A percentile compares a stretch with the other conserved stretches of the same genome.
Evolutionary conservation across 2,113 vertebrate genomes (phyloP).

Genomic region (Vimba vimba): DNA sequence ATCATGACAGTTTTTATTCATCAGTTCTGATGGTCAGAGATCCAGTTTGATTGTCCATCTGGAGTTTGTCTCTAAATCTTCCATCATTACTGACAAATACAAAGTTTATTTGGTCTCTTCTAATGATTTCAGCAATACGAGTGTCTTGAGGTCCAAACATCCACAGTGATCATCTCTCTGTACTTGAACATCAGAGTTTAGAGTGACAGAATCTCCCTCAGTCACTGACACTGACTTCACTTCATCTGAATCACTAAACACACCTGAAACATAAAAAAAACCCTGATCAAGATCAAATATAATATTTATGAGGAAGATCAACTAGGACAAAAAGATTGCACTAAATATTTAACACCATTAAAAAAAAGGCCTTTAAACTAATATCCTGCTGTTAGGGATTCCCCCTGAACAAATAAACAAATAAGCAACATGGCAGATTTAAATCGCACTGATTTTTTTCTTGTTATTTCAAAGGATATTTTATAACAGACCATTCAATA

Average conservation of each 20-base stretch:
- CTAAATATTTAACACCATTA: neutral
- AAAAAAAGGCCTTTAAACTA: too few species aligned
- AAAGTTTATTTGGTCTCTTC: too few species aligned
- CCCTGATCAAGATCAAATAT: neutral
- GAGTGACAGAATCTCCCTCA: slow-evolving; percentile 17
- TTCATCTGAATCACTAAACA: neutral
- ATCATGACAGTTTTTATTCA: too few species aligned
- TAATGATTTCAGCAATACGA: neutral
- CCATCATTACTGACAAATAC: too few species aligned
- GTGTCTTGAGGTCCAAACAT: neutral
- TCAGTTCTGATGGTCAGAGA: slow-evolving; percentile 28
- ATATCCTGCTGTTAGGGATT: too few species aligned
- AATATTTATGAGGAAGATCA: neutral
- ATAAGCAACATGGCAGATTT: neutral
- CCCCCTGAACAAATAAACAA: too few species aligned
- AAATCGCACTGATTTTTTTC: neutral
- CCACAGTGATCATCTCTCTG: neutral
- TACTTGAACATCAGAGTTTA: neutral
- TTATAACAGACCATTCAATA: neutral
- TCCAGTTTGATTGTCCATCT: neutral
- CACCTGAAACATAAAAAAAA: slow-evolving; percentile 7
- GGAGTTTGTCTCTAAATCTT: too few species aligned
- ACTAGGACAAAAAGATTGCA: too few species aligned
- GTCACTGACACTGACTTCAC: slow-evolving; percentile 9
- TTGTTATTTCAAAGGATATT: neutral